Evolutionary conservation across 2,113 vertebrate genomes (phyloP), one percentile per base, ranked within the genome.

Genomic region (Jacana jacana): DNA sequence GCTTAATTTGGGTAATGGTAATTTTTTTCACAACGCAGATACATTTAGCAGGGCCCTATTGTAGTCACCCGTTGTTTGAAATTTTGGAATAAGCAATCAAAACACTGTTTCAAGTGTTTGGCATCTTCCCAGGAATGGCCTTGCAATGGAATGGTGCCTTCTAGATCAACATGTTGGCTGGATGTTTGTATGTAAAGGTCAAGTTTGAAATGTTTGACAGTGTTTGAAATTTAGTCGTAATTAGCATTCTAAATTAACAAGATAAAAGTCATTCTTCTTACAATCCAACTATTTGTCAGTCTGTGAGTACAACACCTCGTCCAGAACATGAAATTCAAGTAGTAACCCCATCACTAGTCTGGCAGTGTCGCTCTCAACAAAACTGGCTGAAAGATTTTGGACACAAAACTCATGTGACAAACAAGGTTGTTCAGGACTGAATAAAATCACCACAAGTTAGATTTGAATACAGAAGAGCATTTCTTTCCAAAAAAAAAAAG

Each of bases 21-120:
- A 31, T 64, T 44, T 92, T 81, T 80, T 87, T 81, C 60, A 77
- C 30, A 49, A 4, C 28, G 58, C 30, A 77, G 52, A 75, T 31
- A 72, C 8, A 40, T 72, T 83, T 58, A 82, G 19, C 0, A 1
- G 37, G 28, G 30, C 61, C 13, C 25, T 24, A 58, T 0, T 76
- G 40, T 73, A 3, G 0, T 44, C 2, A 5, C 18, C 70, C 0
- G 0, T 72, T 1, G 0, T 72, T 82, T 86, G 85, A 92, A 76
- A 80, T 83, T 76, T 30, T 2, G 2, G 58, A 85, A 19, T 39
- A 92, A 92, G 58, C 22, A 72, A 86, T n/a, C 66, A 90, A 88
- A 96, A 86, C 0, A 4, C 20, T 46, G 13, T 77, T 91, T 87
- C 40, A 91, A 96, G 71, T 55, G 8, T 68, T 73, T 76, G 81